Conservation (phyloP, 2,113 vertebrate genomes). For the Gulo gulo region DNA sequence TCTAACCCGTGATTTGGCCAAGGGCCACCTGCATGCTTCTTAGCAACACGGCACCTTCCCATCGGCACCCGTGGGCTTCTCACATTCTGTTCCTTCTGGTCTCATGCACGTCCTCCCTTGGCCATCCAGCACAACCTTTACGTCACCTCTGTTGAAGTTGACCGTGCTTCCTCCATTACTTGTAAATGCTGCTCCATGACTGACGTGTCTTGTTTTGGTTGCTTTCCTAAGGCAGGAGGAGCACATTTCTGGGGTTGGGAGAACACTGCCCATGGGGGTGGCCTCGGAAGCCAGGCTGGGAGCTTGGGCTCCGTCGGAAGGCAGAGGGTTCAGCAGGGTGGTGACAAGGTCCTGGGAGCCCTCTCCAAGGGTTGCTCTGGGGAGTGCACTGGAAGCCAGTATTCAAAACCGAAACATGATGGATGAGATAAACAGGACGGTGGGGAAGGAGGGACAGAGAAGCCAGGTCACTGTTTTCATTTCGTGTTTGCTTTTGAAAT, state of each 20-base stretch:
- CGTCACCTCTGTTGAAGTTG: not conserved
- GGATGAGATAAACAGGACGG: too few relatives aligned
- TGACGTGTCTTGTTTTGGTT: not conserved
- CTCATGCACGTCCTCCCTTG: not conserved
- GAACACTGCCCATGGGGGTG: not conserved
- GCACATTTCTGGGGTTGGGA: not conserved
- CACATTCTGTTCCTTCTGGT: not conserved
- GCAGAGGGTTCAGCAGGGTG: not conserved
- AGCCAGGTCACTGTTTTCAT: not conserved
- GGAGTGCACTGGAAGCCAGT: not conserved
- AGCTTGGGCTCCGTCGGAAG: not conserved
- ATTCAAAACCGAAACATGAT: not conserved
- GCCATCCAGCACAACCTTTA: not conserved
- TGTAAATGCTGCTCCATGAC: not conserved
- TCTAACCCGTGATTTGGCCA: not conserved
- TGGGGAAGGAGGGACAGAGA: not conserved
- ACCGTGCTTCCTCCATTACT: not conserved
- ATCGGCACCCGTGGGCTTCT: not conserved
- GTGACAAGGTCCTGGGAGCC: not conserved
- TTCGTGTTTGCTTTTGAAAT: not conserved
- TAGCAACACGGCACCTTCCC: not conserved
- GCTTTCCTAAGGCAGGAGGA: not conserved
- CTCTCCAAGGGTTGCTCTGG: not conserved
- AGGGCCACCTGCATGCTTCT: not conserved
- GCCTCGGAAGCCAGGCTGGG: not conserved